Evolutionary conservation across 2,888 invertebrate species (phyloP).

Genomic region (Morpho deidamia): DNA sequence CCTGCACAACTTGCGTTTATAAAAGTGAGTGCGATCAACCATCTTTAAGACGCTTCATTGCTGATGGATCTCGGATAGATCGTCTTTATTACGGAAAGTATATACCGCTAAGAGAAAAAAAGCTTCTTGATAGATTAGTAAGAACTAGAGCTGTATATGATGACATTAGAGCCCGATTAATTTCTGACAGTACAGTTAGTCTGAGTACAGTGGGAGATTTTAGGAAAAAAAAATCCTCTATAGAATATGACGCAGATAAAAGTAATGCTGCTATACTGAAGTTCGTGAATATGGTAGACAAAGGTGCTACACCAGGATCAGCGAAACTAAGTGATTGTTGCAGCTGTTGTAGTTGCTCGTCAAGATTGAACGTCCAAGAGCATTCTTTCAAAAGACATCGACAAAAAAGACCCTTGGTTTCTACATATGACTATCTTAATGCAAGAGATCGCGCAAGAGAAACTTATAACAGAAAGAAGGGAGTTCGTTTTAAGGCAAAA

Average conservation of each 20-base stretch:
- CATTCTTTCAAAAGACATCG: slow-evolving; percentile 22
- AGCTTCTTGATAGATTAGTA: slow-evolving; percentile 43
- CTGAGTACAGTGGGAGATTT: slow-evolving; percentile 31
- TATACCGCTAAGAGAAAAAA: slow-evolving; percentile 43
- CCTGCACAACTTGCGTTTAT: slow-evolving; percentile 41
- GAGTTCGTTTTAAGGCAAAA: slow-evolving; percentile 35
- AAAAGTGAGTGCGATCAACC: slow-evolving; percentile 38
- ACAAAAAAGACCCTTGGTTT: slow-evolving; percentile 24
- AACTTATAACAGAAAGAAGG: slow-evolving; percentile 24
- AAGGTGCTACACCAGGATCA: slow-evolving; percentile 32
- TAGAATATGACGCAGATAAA: slow-evolving; percentile 27
- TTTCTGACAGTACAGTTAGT: slow-evolving; percentile 37
- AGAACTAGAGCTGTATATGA: slow-evolving; percentile 51
- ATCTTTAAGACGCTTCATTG: slow-evolving; percentile 32
- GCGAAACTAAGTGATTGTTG: slow-evolving; percentile 41
- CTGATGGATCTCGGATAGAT: slow-evolving; percentile 38
- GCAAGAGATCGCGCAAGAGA: slow-evolving; percentile 26
- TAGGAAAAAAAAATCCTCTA: slow-evolving; percentile 18
- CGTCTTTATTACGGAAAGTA: slow-evolving; percentile 41
- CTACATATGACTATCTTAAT: neutral
- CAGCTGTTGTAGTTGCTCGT: slow-evolving; percentile 46
- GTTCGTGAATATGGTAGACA: slow-evolving; percentile 44
- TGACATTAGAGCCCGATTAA: slow-evolving; percentile 40
- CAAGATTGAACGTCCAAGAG: slow-evolving; percentile 26
- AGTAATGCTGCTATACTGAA: slow-evolving; percentile 33